phyloP scores from a whole-genome alignment of 2,888 invertebrate genomes.

The Augochlorella aurata region DNA sequence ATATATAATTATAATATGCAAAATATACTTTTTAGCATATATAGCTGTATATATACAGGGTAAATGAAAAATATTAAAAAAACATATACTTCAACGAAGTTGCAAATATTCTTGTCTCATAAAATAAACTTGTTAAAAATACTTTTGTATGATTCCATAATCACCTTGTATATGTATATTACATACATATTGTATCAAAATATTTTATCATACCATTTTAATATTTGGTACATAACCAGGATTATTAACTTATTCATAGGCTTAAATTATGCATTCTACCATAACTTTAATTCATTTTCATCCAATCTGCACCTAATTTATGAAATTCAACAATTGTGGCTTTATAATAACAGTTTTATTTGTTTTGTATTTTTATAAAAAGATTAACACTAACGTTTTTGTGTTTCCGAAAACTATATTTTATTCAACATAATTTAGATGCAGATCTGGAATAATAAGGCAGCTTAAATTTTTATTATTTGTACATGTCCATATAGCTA shows the following conservation, averaged over 20 bases:
- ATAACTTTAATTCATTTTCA: conserved; percentile 41
- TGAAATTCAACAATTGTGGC: not conserved
- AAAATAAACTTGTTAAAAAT: not conserved
- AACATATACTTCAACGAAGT: not conserved
- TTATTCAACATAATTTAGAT: conserved; percentile 23
- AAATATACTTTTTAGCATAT: conserved; percentile 17
- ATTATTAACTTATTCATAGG: conserved; percentile 28
- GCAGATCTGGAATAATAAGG: conserved; percentile 49
- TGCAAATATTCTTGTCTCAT: not conserved
- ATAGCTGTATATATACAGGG: conserved; percentile 24
- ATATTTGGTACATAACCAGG: conserved; percentile 24
- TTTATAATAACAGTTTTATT: conserved; percentile 6
- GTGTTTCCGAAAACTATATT: not conserved
- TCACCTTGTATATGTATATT: not conserved
- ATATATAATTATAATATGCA: conserved; percentile 19
- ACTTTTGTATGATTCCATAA: not conserved
- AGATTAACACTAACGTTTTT: not conserved
- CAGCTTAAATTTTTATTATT: conserved; percentile 53
- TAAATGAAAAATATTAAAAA: not conserved
- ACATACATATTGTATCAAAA: conserved; percentile 1
- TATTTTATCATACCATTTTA: conserved; percentile 25
- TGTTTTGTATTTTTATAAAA: not conserved
- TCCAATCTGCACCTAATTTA: conserved; percentile 46
- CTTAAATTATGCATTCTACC: conserved; percentile 40
- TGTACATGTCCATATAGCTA: conserved; percentile 40